Evolutionary conservation across 2,797 vertebrate species (phyloP).

Genomic region (Liasis olivaceus): DNA sequence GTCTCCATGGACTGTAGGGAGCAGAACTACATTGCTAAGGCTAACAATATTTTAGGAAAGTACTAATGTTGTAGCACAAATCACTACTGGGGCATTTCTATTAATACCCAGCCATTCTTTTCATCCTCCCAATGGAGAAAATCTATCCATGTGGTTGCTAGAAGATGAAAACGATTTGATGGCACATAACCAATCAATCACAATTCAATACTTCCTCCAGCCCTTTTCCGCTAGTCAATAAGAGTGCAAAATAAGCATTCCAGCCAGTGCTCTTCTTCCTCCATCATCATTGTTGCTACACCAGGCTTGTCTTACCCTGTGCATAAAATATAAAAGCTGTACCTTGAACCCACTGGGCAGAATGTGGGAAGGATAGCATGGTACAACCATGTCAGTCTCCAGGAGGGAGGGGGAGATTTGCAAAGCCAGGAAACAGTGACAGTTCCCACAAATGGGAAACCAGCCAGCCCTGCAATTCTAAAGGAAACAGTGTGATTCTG

Average conservation of each 20-base stretch:
- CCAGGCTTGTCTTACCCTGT: neutral
- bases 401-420: neutral
- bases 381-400: neutral
- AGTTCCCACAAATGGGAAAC: neutral
- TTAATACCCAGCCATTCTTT: neutral
- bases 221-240: neutral
- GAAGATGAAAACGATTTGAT: neutral
- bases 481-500: neutral
- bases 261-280: neutral
- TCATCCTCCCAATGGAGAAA: neutral
- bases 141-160: neutral
- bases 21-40: neutral
- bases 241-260: neutral
- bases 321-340: neutral
- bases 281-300: neutral
- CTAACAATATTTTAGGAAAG: neutral
- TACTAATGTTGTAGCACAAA: neutral
- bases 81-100: neutral
- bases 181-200: neutral
- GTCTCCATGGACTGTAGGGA: neutral
- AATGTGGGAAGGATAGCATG: neutral
- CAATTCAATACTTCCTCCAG: neutral
- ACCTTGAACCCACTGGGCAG: neutral
- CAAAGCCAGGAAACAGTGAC: neutral
- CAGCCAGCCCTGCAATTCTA: neutral